phyloP scores from a whole-genome alignment of 1,140 invertebrate genomes.

The Papilio aristodemus region DNA sequence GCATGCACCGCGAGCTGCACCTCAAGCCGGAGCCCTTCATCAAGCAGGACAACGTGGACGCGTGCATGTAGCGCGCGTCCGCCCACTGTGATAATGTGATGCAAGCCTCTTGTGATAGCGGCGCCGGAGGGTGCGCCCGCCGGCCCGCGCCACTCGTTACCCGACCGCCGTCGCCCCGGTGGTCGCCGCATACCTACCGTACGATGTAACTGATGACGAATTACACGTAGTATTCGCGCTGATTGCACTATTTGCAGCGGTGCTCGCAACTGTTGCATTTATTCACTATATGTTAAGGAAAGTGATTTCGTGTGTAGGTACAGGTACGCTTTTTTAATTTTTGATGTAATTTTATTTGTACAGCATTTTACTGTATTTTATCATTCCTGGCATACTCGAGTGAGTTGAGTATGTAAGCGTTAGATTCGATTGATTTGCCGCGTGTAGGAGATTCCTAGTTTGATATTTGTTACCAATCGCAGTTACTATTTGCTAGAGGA shows the following conservation, averaged over 20 bases:
- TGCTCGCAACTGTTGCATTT: slow-evolving; percentile 70
- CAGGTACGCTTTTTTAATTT: slow-evolving; percentile 70
- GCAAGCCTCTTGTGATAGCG: slow-evolving; percentile 74
- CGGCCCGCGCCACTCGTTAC: slow-evolving; percentile 26
- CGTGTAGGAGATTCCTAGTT: slow-evolving; percentile 50
- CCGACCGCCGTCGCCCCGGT: slow-evolving; percentile 12
- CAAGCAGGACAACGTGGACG: slow-evolving; percentile 78
- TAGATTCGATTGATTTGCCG: slow-evolving; percentile 48
- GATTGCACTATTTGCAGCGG: slow-evolving; percentile 53
- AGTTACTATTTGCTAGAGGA: slow-evolving; percentile 62
- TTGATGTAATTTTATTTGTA: slow-evolving; percentile 66
- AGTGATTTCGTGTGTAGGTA: slow-evolving; percentile 73
- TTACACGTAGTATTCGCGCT: slow-evolving; percentile 65
- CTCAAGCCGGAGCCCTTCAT: slow-evolving; percentile 75
- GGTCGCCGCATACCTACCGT: slow-evolving; percentile 39
- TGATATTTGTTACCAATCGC: slow-evolving; percentile 73
- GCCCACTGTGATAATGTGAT: slow-evolving; percentile 74
- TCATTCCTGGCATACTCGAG: slow-evolving; percentile 63
- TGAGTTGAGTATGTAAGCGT: slow-evolving; percentile 41
- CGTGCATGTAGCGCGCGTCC: slow-evolving; percentile 65
- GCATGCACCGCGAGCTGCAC: slow-evolving; percentile 90
- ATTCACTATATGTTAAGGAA: slow-evolving; percentile 67
- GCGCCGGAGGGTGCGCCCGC: slow-evolving; percentile 61
- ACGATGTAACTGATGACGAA: slow-evolving; percentile 59
- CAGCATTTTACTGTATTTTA: slow-evolving; percentile 70